Conservation (phyloP, 2,888 invertebrate species). For the Drosophila affinis region DNA sequence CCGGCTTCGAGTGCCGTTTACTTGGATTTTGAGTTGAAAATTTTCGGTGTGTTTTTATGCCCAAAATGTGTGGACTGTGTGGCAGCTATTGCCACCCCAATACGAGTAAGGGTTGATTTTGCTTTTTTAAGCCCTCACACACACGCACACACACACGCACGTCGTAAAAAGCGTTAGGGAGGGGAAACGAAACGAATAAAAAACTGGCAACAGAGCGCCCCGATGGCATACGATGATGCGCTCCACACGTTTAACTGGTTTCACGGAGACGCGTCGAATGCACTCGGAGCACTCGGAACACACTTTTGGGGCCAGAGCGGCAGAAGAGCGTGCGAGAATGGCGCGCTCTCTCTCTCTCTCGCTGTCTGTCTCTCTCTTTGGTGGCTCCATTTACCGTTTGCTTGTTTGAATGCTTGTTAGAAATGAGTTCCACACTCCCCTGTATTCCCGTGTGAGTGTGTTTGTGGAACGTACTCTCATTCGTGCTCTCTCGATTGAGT, state of each 20-base stretch:
- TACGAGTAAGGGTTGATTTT: slow-evolving; percentile 69
- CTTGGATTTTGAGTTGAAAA: slow-evolving; percentile 58
- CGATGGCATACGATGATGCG: slow-evolving; percentile 52
- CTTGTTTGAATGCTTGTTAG: slow-evolving; percentile 62
- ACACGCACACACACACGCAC: slow-evolving; percentile 20
- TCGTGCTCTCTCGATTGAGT: slow-evolving; percentile 10
- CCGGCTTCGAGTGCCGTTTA: slow-evolving; percentile 2
- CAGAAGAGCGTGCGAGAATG: slow-evolving; percentile 41
- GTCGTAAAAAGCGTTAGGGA: slow-evolving; percentile 34
- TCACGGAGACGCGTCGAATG: slow-evolving; percentile 75
- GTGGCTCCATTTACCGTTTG: slow-evolving; percentile 61
- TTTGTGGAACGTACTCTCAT: slow-evolving; percentile 13
- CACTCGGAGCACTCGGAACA: slow-evolving; percentile 42
- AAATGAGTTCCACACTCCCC: slow-evolving; percentile 68
- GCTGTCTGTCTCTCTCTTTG: slow-evolving; percentile 27
- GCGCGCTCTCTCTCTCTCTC: slow-evolving; percentile 22
- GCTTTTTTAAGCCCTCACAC: slow-evolving; percentile 19
- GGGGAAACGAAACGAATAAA: slow-evolving; percentile 50
- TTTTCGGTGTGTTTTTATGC: slow-evolving; percentile 60
- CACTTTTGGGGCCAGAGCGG: slow-evolving; percentile 4
- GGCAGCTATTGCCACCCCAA: slow-evolving; percentile 58
- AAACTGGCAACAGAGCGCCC: slow-evolving; percentile 48
- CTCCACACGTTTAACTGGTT: slow-evolving; percentile 75
- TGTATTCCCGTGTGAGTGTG: slow-evolving; percentile 18
- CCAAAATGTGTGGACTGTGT: slow-evolving; percentile 46